A percentile compares a stretch with the other conserved stretches of the same genome.
phyloP scores from a whole-genome alignment of 2,888 invertebrate genomes.

The Andrena minutula region DNA sequence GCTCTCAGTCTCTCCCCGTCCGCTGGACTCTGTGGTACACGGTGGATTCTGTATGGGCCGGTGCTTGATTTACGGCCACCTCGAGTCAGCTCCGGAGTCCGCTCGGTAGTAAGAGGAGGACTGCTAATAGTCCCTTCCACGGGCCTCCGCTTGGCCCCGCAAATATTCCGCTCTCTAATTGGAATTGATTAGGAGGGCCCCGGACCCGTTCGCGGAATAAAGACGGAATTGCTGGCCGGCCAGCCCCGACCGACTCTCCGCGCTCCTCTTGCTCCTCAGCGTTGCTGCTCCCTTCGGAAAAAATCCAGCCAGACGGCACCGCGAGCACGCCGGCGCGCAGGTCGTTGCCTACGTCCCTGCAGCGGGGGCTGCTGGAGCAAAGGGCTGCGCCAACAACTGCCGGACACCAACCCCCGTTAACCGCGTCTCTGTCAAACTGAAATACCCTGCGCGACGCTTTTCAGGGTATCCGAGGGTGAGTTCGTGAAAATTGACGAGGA shows the following conservation, averaged over 20 bases:
- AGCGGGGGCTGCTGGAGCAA: neutral
- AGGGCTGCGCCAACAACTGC: slow-evolving; percentile 7
- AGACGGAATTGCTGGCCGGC: slow-evolving; percentile 79
- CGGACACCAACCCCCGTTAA: slow-evolving; percentile 22
- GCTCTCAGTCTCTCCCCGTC: slow-evolving; percentile 49
- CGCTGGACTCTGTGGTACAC: slow-evolving; percentile 36
- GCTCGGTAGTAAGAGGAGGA: slow-evolving; percentile 80
- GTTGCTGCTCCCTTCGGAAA: slow-evolving; percentile 28
- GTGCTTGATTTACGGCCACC: slow-evolving; percentile 84
- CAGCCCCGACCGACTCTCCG: slow-evolving; percentile 56
- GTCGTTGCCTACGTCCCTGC: slow-evolving; percentile 39
- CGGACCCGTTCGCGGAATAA: slow-evolving; percentile 78
- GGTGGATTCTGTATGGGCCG: slow-evolving; percentile 72
- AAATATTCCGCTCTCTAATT: slow-evolving; percentile 85
- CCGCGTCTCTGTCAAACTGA: neutral
- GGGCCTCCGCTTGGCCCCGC: slow-evolving; percentile 77
- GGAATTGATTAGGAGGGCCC: slow-evolving; percentile 84
- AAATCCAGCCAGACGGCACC: slow-evolving; percentile 54
- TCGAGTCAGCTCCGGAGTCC: slow-evolving; percentile 76
- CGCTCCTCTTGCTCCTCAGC: slow-evolving; percentile 13
- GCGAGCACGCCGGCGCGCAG: slow-evolving; percentile 35
- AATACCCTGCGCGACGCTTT: neutral
- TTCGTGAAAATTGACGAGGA: neutral
- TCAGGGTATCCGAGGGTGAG: too few relatives aligned
- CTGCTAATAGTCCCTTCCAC: slow-evolving; percentile 83